phyloP scores from a whole-genome alignment of 2,113 vertebrate species.

The Neolamprologus longior region DNA sequence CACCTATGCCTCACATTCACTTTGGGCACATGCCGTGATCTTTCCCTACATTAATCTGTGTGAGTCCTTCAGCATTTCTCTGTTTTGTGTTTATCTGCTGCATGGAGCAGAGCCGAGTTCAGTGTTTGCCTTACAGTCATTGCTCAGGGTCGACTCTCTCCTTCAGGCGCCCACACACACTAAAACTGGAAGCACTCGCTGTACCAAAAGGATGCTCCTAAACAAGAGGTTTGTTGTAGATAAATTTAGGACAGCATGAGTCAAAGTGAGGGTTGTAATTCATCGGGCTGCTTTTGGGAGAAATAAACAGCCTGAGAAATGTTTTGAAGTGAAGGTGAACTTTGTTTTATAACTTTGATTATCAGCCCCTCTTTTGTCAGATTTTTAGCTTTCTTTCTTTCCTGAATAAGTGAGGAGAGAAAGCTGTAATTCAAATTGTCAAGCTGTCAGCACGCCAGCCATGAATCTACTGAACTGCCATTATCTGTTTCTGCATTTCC shows the following conservation, averaged over 20 bases:
- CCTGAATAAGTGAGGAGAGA: not conserved
- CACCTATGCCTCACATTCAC: not conserved
- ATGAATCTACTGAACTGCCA: not conserved
- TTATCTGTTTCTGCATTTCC: not conserved
- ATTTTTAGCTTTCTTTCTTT: not conserved
- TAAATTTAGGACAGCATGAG: not conserved
- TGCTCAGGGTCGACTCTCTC: not conserved
- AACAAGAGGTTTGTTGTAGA: not conserved
- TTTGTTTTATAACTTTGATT: not conserved
- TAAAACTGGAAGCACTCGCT: constrained; percentile 24
- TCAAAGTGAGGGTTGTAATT: not conserved
- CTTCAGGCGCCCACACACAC: not conserved
- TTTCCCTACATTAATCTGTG: not conserved
- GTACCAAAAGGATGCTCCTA: not conserved
- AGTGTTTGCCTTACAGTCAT: not conserved
- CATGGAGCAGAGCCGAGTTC: not conserved
- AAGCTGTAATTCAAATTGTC: not conserved
- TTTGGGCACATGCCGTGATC: not conserved
- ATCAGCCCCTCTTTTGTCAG: not conserved
- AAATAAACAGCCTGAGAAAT: not conserved
- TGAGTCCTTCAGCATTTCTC: not conserved
- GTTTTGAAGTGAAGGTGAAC: not conserved
- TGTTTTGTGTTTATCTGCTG: not conserved
- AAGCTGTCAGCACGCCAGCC: not conserved
- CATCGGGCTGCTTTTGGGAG: not conserved